A percentile compares a stretch with the other conserved stretches of the same genome.
Evolutionary conservation across 2,888 invertebrate species (phyloP).

Genomic region (Allygus modestus): DNA sequence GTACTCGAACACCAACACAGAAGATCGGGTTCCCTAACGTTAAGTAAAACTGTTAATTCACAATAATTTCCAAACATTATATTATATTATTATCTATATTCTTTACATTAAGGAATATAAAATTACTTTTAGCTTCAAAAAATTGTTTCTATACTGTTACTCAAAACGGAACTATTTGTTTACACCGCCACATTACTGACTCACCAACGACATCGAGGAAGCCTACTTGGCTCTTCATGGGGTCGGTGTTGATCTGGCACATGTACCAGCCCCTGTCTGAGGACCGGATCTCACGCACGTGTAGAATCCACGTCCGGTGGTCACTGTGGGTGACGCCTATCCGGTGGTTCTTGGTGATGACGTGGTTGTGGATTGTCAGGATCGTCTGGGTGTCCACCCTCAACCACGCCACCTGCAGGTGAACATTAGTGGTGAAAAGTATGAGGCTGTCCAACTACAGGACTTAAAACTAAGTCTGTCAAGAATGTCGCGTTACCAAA

Average conservation of each 20-base stretch:
- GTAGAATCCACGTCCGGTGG: slow-evolving; percentile 88
- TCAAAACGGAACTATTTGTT: too few relatives aligned
- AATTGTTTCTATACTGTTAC: too few relatives aligned
- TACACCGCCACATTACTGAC: too few relatives aligned
- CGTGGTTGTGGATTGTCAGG: slow-evolving; percentile 91
- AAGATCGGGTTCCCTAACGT: too few relatives aligned
- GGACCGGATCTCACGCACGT: slow-evolving; percentile 87
- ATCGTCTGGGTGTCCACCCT: slow-evolving; percentile 94
- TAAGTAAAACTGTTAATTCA: too few relatives aligned
- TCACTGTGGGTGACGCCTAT: slow-evolving; percentile 88
- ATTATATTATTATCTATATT: not conserved
- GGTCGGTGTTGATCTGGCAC: slow-evolving; percentile 87
- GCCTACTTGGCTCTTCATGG: slow-evolving; percentile 85
- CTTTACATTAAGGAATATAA: too few relatives aligned
- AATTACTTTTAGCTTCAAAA: too few relatives aligned
- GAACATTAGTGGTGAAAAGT: not conserved
- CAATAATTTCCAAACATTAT: too few relatives aligned
- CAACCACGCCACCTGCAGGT: slow-evolving; percentile 90
- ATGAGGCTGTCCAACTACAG: too few relatives aligned
- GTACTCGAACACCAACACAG: too few relatives aligned
- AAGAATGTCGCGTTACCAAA: not conserved
- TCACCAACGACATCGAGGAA: slow-evolving; percentile 83
- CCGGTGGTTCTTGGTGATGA: slow-evolving; percentile 93
- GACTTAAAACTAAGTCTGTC: too few relatives aligned
- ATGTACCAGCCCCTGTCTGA: slow-evolving; percentile 90